Conservation (phyloP, 37 sponge, comb jelly and placozoan genomes). For the Crambe crambe region DNA sequence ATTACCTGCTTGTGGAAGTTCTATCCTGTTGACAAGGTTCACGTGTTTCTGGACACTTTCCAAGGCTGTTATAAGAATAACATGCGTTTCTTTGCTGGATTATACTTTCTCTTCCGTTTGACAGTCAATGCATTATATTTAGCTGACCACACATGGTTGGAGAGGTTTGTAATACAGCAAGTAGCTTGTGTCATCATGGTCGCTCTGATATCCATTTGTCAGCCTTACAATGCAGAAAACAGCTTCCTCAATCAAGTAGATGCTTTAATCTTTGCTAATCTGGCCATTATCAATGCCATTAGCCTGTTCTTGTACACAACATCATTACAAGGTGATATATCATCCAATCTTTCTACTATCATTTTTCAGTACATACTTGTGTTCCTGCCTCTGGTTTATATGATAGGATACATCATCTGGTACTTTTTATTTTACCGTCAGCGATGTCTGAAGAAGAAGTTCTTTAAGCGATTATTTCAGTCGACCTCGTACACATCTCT, state of each 20-base stretch:
- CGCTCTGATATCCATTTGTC: slow-evolving; percentile 25
- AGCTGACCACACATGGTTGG: slow-evolving; percentile 9
- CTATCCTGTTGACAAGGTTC: slow-evolving; percentile 1
- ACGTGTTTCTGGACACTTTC: slow-evolving; percentile 53
- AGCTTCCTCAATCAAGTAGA: slow-evolving; percentile 54
- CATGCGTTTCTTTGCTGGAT: slow-evolving; percentile 71
- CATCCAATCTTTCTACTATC: neutral
- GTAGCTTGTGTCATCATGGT: slow-evolving; percentile 8
- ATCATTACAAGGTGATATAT: neutral
- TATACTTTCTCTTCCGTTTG: slow-evolving; percentile 63
- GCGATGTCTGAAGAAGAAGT: neutral
- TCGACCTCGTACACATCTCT: too few species aligned
- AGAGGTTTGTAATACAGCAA: slow-evolving; percentile 28
- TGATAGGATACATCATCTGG: slow-evolving; percentile 9
- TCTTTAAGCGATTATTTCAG: too few species aligned
- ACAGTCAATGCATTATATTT: slow-evolving; percentile 32
- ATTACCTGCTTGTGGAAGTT: neutral
- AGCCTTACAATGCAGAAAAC: slow-evolving; percentile 68
- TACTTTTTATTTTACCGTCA: neutral
- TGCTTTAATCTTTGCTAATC: slow-evolving; percentile 36
- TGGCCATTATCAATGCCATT: slow-evolving; percentile 5
- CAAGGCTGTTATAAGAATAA: slow-evolving; percentile 67
- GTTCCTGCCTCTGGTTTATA: slow-evolving; percentile 21
- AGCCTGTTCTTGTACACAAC: neutral
- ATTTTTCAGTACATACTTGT: slow-evolving; percentile 21